Evolutionary conservation across 1,140 invertebrate genomes (phyloP).

Genomic region (Tenebrio molitor): DNA sequence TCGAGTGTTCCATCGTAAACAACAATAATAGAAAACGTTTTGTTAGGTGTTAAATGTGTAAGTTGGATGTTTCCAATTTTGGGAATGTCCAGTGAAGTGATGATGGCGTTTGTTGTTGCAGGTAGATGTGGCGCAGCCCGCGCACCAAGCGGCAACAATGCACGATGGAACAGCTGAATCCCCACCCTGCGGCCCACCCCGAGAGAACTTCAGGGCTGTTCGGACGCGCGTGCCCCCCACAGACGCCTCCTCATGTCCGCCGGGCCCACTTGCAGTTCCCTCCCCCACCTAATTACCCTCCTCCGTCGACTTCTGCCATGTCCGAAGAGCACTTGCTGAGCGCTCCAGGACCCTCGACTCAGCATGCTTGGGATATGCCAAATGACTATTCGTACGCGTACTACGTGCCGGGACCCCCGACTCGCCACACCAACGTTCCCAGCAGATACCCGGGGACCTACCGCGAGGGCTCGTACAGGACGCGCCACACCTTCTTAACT

Average conservation of each 20-base stretch:
- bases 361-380: slow-evolving; percentile 50
- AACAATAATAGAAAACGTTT: too few relatives aligned
- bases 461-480: slow-evolving; percentile 66
- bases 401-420: slow-evolving; percentile 76
- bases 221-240: slow-evolving; percentile 26
- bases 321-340: slow-evolving; percentile 56
- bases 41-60: too few relatives aligned
- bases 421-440: slow-evolving; percentile 73
- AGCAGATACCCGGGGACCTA: slow-evolving; percentile 68
- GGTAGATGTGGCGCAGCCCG: slow-evolving; percentile 63
- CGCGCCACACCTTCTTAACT: slow-evolving; percentile 79
- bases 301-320: slow-evolving; percentile 63
- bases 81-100: too few relatives aligned
- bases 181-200: slow-evolving; percentile 31
- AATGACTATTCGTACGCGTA: slow-evolving; percentile 84
- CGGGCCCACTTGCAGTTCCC: slow-evolving; percentile 69
- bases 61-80: too few relatives aligned
- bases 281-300: slow-evolving; percentile 70
- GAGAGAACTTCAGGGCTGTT: slow-evolving; percentile 43
- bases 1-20: slow-evolving; percentile 42
- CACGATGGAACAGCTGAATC: slow-evolving; percentile 54
- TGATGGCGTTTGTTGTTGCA: slow-evolving; percentile 50
- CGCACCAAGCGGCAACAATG: slow-evolving; percentile 57
- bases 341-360: slow-evolving; percentile 55
- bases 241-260: slow-evolving; percentile 53